These are phyloP conservation scores for Orthosia gothica DNA, from an alignment of 2,888 invertebrate genomes.

Conservation along the genomic window DNA sequence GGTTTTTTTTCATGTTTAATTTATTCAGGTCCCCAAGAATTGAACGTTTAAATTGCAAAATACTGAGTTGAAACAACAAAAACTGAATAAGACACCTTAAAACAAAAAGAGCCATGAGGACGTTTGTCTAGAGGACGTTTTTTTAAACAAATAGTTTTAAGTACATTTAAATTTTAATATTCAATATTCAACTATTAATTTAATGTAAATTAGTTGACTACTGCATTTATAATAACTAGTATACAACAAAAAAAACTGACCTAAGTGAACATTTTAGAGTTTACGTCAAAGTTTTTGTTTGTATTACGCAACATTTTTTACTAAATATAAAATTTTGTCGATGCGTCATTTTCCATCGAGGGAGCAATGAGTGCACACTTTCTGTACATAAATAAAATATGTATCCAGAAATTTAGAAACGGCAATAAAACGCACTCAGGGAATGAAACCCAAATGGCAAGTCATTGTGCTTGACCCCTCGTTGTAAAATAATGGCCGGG, in stretches of 20 bases:
- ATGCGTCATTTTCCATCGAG: background rate
- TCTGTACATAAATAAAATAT: constrained; percentile 50
- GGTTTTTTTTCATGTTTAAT: constrained; percentile 40
- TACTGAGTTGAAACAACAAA: constrained; percentile 19
- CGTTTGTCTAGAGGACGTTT: constrained; percentile 50
- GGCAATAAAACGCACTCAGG: constrained; percentile 87
- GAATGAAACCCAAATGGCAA: constrained; percentile 77
- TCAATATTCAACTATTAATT: constrained; percentile 34
- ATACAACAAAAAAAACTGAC: background rate
- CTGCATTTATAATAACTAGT: constrained; percentile 15
- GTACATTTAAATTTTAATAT: constrained; percentile 35
- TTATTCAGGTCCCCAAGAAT: constrained; percentile 44
- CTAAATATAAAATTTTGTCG: background rate
- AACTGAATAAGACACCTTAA: background rate
- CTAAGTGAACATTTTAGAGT: background rate
- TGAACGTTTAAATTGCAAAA: constrained; percentile 50
- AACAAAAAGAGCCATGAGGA: constrained; percentile 29
- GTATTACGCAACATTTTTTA: background rate
- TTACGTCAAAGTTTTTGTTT: background rate
- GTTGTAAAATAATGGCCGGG: constrained; percentile 88
- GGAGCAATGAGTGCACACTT: background rate
- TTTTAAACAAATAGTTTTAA: constrained; percentile 35
- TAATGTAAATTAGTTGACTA: constrained; percentile 45
- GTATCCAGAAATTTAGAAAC: constrained; percentile 76
- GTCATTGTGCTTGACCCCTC: constrained; percentile 89